phyloP scores from a whole-genome alignment of 1,140 invertebrate genomes.

The Euschistus heros region DNA sequence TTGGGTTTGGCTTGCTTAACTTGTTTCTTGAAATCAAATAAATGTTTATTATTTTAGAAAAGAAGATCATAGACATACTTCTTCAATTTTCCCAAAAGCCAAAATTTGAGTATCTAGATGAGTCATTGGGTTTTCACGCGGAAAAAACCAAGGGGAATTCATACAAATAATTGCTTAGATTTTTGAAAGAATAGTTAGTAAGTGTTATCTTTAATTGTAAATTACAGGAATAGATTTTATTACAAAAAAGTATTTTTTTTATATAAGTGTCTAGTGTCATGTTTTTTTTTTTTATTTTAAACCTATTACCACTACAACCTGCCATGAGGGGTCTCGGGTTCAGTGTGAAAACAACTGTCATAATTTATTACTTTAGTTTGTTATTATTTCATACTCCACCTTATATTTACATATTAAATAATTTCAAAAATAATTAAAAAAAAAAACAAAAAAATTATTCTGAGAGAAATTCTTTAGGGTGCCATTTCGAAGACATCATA shows the following conservation, averaged over 20 bases:
- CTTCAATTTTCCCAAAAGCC: conserved; percentile 63
- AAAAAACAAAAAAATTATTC: too few species aligned
- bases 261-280: background rate
- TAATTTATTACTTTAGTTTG: too few species aligned
- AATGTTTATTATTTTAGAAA: background rate
- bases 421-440: too few species aligned
- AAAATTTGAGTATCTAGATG: conserved; percentile 62
- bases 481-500: too few species aligned
- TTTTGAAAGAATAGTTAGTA: conserved; percentile 24
- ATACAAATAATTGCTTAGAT: conserved; percentile 35
- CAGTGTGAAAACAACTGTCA: too few species aligned
- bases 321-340: too few species aligned
- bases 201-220: too few species aligned
- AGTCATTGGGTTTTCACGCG: conserved; percentile 91
- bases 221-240: background rate
- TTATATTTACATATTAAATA: too few species aligned
- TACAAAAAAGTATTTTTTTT: background rate
- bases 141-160: conserved; percentile 77
- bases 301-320: too few species aligned
- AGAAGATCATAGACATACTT: conserved; percentile 54
- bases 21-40: background rate
- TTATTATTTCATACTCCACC: too few species aligned
- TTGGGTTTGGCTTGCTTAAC: too few species aligned
- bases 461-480: too few species aligned
- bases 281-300: background rate